Percentiles rank a stretch among this genome's conserved stretches.
Evolutionary conservation across 2,113 vertebrate genomes (phyloP).

Genomic region (Formicarius rufipectus): DNA sequence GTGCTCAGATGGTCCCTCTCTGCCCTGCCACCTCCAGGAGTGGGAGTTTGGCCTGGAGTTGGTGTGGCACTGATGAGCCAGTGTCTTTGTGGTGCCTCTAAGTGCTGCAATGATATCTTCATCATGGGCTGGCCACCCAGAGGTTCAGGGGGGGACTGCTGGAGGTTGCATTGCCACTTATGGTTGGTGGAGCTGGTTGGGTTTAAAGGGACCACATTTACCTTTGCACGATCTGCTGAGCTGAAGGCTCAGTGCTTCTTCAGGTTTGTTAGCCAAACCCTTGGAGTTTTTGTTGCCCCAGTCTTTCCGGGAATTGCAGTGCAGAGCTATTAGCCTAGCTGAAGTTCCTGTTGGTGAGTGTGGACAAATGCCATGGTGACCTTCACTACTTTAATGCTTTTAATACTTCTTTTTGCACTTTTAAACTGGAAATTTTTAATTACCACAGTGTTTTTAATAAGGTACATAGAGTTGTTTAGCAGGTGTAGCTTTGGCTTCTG

Average conservation of each 20-base stretch:
- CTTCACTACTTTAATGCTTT: not conserved
- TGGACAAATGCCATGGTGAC: not conserved
- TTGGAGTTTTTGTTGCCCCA: not conserved
- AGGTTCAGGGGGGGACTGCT: not conserved
- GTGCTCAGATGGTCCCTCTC: not conserved
- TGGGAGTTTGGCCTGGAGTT: not conserved
- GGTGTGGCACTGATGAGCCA: not conserved
- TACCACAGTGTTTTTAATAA: not conserved
- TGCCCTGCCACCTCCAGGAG: not conserved
- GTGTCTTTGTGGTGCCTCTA: not conserved
- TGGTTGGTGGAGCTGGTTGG: not conserved
- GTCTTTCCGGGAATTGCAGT: not conserved
- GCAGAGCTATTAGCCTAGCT: not conserved
- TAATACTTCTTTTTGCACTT: not conserved
- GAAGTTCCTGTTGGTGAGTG: not conserved
- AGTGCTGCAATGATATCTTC: not conserved
- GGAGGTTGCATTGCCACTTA: not conserved
- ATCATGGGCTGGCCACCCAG: not conserved
- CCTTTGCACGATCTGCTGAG: fast-evolving
- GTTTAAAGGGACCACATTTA: not conserved
- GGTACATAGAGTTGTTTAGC: not conserved
- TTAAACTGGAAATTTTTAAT: not conserved
- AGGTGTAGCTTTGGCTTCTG: not conserved
- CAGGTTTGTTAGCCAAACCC: not conserved
- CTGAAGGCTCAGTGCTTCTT: not conserved